phyloP scores from a whole-genome alignment of 2,113 vertebrate species.

The Rhinoderma darwinii region DNA sequence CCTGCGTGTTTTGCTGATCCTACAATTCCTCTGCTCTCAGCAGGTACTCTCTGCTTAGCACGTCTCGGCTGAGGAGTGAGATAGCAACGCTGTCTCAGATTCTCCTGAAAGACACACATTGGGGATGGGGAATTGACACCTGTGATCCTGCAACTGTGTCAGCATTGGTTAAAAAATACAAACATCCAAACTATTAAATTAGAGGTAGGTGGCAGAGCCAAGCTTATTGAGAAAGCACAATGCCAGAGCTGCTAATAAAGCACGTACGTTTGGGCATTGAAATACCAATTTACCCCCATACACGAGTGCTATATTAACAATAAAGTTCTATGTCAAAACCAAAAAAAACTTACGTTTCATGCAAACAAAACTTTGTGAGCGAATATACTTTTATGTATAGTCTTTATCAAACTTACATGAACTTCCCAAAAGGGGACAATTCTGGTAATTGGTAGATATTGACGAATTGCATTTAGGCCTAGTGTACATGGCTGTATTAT shows the following conservation, averaged over 20 bases:
- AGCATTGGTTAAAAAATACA: conserved; percentile 65
- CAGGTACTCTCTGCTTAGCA: conserved; percentile 66
- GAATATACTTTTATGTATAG: too few relatives aligned
- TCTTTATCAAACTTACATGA: too few relatives aligned
- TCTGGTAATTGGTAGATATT: too few relatives aligned
- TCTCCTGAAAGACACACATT: conserved; percentile 68
- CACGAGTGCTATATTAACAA: too few relatives aligned
- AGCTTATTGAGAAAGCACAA: conserved; percentile 57
- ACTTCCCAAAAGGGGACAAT: too few relatives aligned
- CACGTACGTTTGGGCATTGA: too few relatives aligned
- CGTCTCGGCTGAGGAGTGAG: conserved; percentile 66
- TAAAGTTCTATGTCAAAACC: too few relatives aligned
- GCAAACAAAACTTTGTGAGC: too few relatives aligned
- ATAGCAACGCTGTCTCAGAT: conserved; percentile 73
- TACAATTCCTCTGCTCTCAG: background rate
- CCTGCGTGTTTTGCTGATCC: conserved; percentile 36
- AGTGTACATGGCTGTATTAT: too few relatives aligned
- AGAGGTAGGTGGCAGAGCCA: conserved; percentile 1
- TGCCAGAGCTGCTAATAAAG: background rate
- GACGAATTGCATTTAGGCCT: too few relatives aligned
- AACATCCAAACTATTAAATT: conserved; percentile 60
- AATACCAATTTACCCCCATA: too few relatives aligned
- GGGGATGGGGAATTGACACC: conserved; percentile 67
- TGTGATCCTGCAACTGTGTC: conserved; percentile 68
- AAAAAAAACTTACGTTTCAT: too few relatives aligned